Evolutionary conservation across 2,797 vertebrate genomes (phyloP).

Genomic region (Sebastes hubbsi): DNA sequence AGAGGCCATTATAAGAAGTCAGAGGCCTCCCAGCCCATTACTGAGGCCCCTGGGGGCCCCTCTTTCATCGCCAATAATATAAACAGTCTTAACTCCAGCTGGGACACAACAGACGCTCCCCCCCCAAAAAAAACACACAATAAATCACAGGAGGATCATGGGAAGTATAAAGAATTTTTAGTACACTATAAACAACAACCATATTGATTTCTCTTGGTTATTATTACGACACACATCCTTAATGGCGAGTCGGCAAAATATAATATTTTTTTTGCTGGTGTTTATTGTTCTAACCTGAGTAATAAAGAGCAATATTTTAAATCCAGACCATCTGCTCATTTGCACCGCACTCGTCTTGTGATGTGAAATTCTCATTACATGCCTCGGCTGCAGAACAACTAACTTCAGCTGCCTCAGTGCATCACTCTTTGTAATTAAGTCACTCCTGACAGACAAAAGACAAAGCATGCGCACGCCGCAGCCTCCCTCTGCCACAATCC

Average conservation of each 20-base stretch:
- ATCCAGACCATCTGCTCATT: conserved; percentile 53
- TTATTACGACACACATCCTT: conserved; percentile 11
- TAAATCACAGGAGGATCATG: conserved; percentile 1
- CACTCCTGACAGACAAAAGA: conserved; percentile 48
- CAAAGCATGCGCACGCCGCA: conserved; percentile 13
- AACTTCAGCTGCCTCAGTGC: conserved; percentile 48
- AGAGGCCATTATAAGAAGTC: conserved; percentile 69
- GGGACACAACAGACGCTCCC: conserved; percentile 40
- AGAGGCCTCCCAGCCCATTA: conserved; percentile 70
- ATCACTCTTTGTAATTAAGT: conserved; percentile 60
- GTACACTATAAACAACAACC: neutral
- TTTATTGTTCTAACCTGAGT: conserved; percentile 25
- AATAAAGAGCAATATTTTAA: conserved; percentile 46
- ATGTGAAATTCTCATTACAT: conserved; percentile 60
- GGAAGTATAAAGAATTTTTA: neutral
- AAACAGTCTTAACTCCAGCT: conserved; percentile 76
- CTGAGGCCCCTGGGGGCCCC: conserved; percentile 57
- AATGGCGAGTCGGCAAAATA: conserved; percentile 1
- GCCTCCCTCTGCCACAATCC: conserved; percentile 13
- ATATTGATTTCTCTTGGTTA: conserved; percentile 31
- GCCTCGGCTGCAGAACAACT: conserved; percentile 59
- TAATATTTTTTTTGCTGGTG: neutral
- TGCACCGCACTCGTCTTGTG: conserved; percentile 21
- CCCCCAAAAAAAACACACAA: neutral
- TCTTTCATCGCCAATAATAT: conserved; percentile 75